Evolutionary conservation across 2,113 vertebrate genomes (phyloP), one percentile per base, ranked within the genome.

Genomic region (Illadopsis cleaveri): DNA sequence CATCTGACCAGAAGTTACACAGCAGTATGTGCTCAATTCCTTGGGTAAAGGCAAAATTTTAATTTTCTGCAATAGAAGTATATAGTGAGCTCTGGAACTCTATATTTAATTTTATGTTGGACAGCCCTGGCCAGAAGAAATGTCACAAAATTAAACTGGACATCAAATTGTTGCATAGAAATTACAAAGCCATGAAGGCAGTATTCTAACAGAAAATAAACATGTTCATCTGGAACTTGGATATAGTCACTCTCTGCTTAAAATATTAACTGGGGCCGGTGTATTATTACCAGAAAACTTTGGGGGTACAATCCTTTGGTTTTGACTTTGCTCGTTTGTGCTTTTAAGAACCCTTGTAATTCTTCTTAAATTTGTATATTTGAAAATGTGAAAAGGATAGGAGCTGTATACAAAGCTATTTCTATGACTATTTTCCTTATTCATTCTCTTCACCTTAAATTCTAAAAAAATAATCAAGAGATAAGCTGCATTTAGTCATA

Each of bases 391-490:
- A 22, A n/a, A 64, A 11, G 9, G 6, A 58, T 9, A 48, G 20
- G 16, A 86, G 1, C 35, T 77, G 15, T 57, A 35, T 71, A 56
- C 54, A 73, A 53, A 84, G 10, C 21, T 68, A 12, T 50, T 91
- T 44, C 19, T 87, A 45, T 64, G 53, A 30, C 38, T 38, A 16
- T 68, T 82, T 80, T 80, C 25, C 21, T 65, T 48, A 25, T 64
- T 91, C 23, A 82, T 85, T 82, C 44, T 80, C 30, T 80, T 90
- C 72, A 82, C 20, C 35, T 60, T 80, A 88, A 53, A 90, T 93
- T 82, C 66, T 95, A 51, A 62, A 60, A 89, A 86, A 93, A 62
- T 65, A 89, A 58, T 64, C 17, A 86, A 93, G 44, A 90, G n/a
- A 65, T 45, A 93, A 92, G 37, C 12, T 50, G 30, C n/a, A 84